Percentiles rank a stretch among this genome's conserved stretches.
phyloP scores from a whole-genome alignment of 2,888 invertebrate genomes.

The Tenthredo mesomela region DNA sequence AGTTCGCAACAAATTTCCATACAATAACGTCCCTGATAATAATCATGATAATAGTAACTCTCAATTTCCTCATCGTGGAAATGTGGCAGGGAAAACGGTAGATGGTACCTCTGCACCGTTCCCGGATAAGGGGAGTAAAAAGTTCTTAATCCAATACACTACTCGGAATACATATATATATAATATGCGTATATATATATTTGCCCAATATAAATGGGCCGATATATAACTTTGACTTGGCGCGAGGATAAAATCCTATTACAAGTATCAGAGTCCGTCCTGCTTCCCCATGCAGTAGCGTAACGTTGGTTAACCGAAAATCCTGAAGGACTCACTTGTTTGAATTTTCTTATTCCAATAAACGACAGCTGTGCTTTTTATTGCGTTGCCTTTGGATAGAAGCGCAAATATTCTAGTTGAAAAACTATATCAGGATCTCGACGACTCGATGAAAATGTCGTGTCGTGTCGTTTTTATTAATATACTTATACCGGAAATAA shows the following conservation, averaged over 20 bases:
- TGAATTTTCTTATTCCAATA: background rate
- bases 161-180: conserved; percentile 27
- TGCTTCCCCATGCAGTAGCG: background rate
- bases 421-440: background rate
- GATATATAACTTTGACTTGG: conserved; percentile 46
- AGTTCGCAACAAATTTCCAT: conserved; percentile 53
- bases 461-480: background rate
- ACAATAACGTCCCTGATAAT: conserved; percentile 51
- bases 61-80: conserved; percentile 48
- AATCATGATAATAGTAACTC: conserved; percentile 53
- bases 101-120: conserved; percentile 27
- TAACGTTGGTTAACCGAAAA: background rate
- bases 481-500: background rate
- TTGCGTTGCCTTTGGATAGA: background rate
- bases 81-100: conserved; percentile 34
- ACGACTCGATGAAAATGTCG: background rate
- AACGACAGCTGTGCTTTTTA: background rate
- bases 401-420: background rate
- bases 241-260: conserved; percentile 47
- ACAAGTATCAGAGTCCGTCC: conserved; percentile 44
- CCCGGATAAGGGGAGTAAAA: conserved; percentile 52
- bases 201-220: conserved; percentile 43
- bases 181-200: background rate
- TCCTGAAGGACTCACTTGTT: background rate
- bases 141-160: conserved; percentile 54